Base-by-base conservation (phyloP, 2,888 invertebrate genomes). In the Hypena proboscidalis region DNA sequence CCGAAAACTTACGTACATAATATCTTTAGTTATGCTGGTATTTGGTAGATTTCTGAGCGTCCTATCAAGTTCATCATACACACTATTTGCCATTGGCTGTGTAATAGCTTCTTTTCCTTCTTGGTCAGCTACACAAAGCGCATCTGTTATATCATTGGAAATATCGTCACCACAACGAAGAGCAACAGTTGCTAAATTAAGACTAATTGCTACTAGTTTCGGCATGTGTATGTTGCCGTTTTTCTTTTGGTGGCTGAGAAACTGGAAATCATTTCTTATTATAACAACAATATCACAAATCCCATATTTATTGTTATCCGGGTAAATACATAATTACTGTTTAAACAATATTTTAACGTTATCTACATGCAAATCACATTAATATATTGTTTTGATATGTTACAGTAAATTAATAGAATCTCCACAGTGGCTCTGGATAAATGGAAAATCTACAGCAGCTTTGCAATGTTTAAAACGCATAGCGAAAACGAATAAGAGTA, bases 381-480 rank as follows among this genome's bases (percentile, higher is more conserved):
- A 17, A 17, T 17, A 3, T 5, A 17, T 4, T 17, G 5, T 17
- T 17, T 39, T 20, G 4, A 8, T 13, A 37, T 19, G 25, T 73
- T 74, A 19, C 62, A 94, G 93, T 77, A 90, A 86, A 62, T 83
- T 93, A 67, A 92, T 93, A 49, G 94, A 94, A 83, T 94, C 94
- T 27, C 94, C 94, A 2, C 86, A 93, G 48, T 94, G 94, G 94
- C 83, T 93, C 56, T 92, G 92, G 74, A 86, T 91, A 50, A 87
- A 89, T 65, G 91, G 90, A 23, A 89, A 89, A 51, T 80, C 84
- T 26, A 76, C 81, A 58, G 77, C 83, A 48, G 92, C 93, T 52
- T 60, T 92, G 27, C 76, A 75, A 29, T 81, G 86, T 66, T 75
- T 94, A 41, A 85, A 90, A 66, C 79, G 78, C 58, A 93, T 94